phyloP scores from a whole-genome alignment of 2,113 vertebrate species.

The Protobothrops flavoviridis region DNA sequence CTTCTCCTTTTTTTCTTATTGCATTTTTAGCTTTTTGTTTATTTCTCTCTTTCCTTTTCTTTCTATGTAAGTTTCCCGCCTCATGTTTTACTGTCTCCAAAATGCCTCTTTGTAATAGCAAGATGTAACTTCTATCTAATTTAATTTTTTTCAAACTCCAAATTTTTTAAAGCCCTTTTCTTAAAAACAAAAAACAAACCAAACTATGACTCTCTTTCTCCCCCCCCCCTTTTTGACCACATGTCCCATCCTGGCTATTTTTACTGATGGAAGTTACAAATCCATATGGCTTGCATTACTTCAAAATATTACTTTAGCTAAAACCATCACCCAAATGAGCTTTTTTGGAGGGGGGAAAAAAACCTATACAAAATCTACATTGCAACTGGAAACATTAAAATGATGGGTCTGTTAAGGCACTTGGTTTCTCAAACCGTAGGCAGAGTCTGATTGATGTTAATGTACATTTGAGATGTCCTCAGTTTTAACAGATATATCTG shows the following conservation, averaged over 20 bases:
- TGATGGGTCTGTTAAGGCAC: constrained; percentile 15
- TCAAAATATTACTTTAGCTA: constrained; percentile 58
- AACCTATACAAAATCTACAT: background rate
- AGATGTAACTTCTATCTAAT: background rate
- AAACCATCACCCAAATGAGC: constrained; percentile 48
- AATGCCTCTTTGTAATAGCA: background rate
- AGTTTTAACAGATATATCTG: background rate
- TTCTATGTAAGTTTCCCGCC: background rate
- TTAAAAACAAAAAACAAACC: background rate
- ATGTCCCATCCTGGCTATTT: constrained; percentile 34
- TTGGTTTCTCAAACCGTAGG: constrained; percentile 4
- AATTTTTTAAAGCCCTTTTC: constrained; percentile 3
- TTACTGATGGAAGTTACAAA: constrained; percentile 54
- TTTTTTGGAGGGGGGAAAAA: background rate
- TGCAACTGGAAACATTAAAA: constrained; percentile 17
- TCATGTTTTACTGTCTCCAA: background rate
- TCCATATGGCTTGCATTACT: constrained; percentile 59
- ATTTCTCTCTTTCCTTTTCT: too few relatives aligned
- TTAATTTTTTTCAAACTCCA: background rate
- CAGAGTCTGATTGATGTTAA: background rate
- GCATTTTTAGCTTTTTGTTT: too few relatives aligned
- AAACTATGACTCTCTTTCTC: background rate
- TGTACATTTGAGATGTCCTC: background rate
- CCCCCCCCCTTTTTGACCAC: constrained; percentile 1
- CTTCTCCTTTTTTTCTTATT: too few relatives aligned